A percentile compares a stretch with the other conserved stretches of the same genome.
phyloP scores from a whole-genome alignment of 2,797 vertebrate genomes.

The Spinibarbus caldwelli region DNA sequence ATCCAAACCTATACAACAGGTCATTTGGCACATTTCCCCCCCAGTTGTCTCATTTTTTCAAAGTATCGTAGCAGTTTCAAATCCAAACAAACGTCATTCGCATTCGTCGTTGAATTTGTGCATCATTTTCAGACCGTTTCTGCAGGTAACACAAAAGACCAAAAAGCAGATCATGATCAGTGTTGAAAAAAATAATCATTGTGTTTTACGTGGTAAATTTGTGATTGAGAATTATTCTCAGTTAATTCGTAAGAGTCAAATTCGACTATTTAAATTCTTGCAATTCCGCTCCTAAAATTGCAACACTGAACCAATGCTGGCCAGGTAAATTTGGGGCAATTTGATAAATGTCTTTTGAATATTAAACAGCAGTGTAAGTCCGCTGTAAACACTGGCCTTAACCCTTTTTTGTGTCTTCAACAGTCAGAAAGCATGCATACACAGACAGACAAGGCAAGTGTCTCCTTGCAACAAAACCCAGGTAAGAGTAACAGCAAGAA shows the following conservation, averaged over 20 bases:
- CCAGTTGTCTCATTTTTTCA: conserved; percentile 57
- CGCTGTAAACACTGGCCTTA: conserved; percentile 72
- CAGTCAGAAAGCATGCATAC: conserved; percentile 77
- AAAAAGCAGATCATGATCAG: conserved; percentile 19
- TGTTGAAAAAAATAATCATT: conserved; percentile 26
- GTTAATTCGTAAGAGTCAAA: not conserved
- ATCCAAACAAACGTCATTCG: conserved; percentile 60
- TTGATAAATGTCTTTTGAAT: conserved; percentile 60
- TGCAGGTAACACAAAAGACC: conserved; percentile 21
- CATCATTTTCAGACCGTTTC: conserved; percentile 15
- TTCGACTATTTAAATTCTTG: not conserved
- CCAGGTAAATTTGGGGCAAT: not conserved
- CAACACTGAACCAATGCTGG: not conserved
- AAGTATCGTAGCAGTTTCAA: conserved; percentile 67
- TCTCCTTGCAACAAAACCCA: conserved; percentile 69
- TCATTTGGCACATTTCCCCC: conserved; percentile 81
- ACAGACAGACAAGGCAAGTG: conserved; percentile 69
- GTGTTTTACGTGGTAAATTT: not conserved
- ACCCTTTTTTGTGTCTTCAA: conserved; percentile 59
- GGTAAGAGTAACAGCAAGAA: conserved; percentile 74
- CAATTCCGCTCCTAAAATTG: not conserved
- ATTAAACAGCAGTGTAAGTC: conserved; percentile 69
- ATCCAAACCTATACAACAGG: conserved; percentile 72
- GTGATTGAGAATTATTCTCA: not conserved
- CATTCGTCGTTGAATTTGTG: conserved; percentile 35